A percentile compares a stretch with the other conserved stretches of the same genome.
These are phyloP conservation scores for Pinna nobilis DNA, from an alignment of 1,140 invertebrate species.

Conservation along the genomic window DNA sequence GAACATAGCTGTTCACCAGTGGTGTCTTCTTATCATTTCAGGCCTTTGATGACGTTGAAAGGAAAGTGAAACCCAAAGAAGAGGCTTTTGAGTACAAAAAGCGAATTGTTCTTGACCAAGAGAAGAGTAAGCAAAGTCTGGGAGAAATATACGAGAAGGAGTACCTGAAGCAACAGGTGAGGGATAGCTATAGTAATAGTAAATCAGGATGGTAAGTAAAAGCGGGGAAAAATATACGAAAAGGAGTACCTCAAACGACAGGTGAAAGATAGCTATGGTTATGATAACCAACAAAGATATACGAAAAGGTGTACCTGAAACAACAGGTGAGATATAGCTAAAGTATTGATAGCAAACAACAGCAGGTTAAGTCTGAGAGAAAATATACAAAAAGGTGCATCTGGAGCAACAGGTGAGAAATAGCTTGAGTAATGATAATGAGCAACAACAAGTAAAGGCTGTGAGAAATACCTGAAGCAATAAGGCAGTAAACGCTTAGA, in stretches of 20 bases:
- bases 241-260: background rate
- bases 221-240: too few species aligned
- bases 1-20: background rate
- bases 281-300: too few species aligned
- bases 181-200: too few species aligned
- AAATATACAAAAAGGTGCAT: background rate
- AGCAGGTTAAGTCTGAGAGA: background rate
- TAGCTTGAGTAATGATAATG: too few species aligned
- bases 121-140: constrained; percentile 96
- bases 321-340: background rate
- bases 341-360: background rate
- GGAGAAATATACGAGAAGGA: constrained; percentile 96
- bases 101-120: constrained; percentile 91
- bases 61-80: constrained; percentile 91
- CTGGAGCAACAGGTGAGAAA: background rate
- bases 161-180: constrained; percentile 87
- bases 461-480: background rate
- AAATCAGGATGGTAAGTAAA: too few species aligned
- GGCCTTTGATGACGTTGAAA: constrained; percentile 95
- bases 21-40: constrained; percentile 36
- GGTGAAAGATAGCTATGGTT: background rate
- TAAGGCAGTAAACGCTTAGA: background rate
- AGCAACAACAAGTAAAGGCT: too few species aligned
- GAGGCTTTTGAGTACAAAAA: constrained; percentile 93
- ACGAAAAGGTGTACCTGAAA: background rate